Conservation (phyloP, 53 echinoderm and acorn worm species). For the Patiria pectinifera region DNA sequence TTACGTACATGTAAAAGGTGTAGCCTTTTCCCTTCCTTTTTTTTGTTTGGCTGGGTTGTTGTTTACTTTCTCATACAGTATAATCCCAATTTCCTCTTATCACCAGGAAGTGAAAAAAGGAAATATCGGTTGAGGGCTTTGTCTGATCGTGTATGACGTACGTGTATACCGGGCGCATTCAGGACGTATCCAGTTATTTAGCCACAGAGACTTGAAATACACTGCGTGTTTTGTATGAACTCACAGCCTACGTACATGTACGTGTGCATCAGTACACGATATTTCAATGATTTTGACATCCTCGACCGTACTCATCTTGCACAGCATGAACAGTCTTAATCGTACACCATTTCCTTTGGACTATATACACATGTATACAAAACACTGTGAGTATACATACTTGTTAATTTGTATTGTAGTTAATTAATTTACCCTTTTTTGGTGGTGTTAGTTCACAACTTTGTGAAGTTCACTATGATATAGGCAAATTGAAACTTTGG, state of each 20-base stretch:
- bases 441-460: not conserved
- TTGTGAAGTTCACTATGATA: too few species aligned
- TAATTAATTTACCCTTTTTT: not conserved
- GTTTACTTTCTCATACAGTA: not conserved
- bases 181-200: not conserved
- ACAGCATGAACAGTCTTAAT: conserved; percentile 36
- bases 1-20: not conserved
- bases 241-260: not conserved
- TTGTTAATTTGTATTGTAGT: not conserved
- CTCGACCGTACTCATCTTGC: not conserved
- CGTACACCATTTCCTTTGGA: conserved; percentile 36
- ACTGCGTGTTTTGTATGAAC: not conserved
- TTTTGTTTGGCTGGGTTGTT: not conserved
- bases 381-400: conserved; percentile 33
- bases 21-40: not conserved
- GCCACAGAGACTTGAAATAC: not conserved
- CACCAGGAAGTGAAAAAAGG: conserved; percentile 44
- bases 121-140: conserved; percentile 41
- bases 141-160: not conserved
- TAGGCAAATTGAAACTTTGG: too few species aligned
- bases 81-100: conserved; percentile 43
- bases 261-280: not conserved
- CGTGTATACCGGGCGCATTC: not conserved
- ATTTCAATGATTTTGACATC: not conserved
- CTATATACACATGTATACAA: conserved; percentile 40